Percentiles rank a stretch among this genome's conserved stretches.
phyloP scores from a whole-genome alignment of 2,797 vertebrate genomes.

The Hippocampus kuda region DNA sequence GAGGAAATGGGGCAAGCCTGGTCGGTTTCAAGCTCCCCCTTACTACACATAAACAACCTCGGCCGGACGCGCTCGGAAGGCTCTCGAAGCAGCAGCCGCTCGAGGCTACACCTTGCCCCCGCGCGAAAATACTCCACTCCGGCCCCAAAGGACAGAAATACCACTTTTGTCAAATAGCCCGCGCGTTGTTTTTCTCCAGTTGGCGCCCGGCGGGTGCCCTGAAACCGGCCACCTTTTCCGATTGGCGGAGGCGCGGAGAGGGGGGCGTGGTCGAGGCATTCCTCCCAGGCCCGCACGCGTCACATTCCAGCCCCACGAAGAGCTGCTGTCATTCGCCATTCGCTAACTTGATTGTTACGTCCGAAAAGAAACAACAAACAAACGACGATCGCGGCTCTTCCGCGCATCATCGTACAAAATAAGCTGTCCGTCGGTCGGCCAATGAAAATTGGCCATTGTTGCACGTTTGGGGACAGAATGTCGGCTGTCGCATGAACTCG shows the following conservation, averaged over 20 bases:
- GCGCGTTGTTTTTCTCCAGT: conserved; percentile 70
- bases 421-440: no score
- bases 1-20: conserved; percentile 72
- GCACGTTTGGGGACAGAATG: no score
- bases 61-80: conserved; percentile 17
- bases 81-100: conserved; percentile 10
- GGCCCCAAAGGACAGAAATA: conserved; percentile 15
- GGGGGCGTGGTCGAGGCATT: conserved; percentile 68
- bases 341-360: neutral
- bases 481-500: no score
- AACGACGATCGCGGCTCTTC: no score
- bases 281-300: conserved; percentile 59
- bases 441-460: no score
- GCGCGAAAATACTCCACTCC: neutral
- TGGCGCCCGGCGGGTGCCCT: conserved; percentile 61
- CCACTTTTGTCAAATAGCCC: conserved; percentile 37
- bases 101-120: neutral
- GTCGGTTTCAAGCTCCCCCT: conserved; percentile 75
- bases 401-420: no score
- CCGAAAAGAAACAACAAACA: neutral
- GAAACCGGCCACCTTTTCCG: conserved; percentile 56
- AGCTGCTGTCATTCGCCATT: no score
- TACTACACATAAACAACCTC: conserved; percentile 79
- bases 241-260: conserved; percentile 55
- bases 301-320: conserved; percentile 57